These are phyloP conservation scores for Pseudococcus jackbeardsleyi DNA, from an alignment of 2,888 invertebrate genomes.

Conservation along the genomic window DNA sequence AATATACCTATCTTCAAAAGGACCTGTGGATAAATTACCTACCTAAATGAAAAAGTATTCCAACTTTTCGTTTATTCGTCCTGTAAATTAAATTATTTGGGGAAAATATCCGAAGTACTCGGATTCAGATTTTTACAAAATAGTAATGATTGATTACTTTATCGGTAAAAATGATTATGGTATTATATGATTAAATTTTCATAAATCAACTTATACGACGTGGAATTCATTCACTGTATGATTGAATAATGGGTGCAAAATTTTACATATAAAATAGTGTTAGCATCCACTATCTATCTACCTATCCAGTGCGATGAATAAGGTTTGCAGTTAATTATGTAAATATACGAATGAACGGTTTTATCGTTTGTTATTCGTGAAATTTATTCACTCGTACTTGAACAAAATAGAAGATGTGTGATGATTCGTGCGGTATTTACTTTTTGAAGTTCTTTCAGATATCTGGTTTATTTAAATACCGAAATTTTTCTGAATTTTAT, in stretches of 20 bases:
- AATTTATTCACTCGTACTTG: not conserved
- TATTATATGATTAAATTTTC: constrained; percentile 45
- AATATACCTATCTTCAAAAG: no score
- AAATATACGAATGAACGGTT: not conserved
- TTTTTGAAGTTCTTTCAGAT: not conserved
- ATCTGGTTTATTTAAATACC: not conserved
- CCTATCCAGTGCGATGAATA: not conserved
- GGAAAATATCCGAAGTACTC: not conserved
- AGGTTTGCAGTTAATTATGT: constrained; percentile 11
- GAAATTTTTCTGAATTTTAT: no score
- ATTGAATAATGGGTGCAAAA: not conserved
- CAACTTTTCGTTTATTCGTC: not conserved
- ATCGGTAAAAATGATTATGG: constrained; percentile 10
- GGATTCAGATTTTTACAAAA: not conserved
- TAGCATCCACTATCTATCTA: not conserved
- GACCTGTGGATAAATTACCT: not conserved
- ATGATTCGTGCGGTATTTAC: not conserved
- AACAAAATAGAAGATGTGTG: not conserved
- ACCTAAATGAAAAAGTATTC: not conserved
- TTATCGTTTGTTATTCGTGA: not conserved
- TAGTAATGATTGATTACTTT: constrained; percentile 44
- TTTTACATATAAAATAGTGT: constrained; percentile 39
- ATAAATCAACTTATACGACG: constrained; percentile 7
- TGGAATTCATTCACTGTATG: not conserved
- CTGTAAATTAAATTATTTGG: not conserved